phyloP scores from a whole-genome alignment of 1,140 invertebrate genomes.

The Pemphigus obesinymphae region DNA sequence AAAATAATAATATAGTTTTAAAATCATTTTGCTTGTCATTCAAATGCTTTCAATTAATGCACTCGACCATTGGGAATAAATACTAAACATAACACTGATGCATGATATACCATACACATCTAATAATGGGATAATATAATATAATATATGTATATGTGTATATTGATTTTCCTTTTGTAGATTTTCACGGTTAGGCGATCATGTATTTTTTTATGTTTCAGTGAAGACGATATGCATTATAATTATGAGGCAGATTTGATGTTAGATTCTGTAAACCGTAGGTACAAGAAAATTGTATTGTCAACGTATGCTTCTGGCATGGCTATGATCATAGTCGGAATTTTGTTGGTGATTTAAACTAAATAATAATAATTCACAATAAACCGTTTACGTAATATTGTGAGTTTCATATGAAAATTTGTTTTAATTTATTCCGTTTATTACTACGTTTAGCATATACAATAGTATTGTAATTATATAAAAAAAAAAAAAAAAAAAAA shows the following conservation, averaged over 20 bases:
- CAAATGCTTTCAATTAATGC: not conserved
- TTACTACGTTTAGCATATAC: too few relatives aligned
- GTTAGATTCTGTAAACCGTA: conserved; percentile 35
- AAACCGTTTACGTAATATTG: not conserved
- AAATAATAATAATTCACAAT: not conserved
- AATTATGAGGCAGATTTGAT: conserved; percentile 2
- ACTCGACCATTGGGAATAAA: not conserved
- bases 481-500: too few relatives aligned
- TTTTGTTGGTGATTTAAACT: conserved; percentile 15
- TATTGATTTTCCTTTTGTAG: too few relatives aligned
- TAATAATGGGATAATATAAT: not conserved
- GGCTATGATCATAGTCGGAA: conserved; percentile 1
- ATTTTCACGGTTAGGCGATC: not conserved
- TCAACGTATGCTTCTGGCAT: conserved; percentile 11
- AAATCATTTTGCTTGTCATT: not conserved
- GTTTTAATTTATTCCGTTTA: too few relatives aligned
- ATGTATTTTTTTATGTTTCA: conserved; percentile 17
- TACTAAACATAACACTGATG: not conserved
- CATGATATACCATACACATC: too few relatives aligned
- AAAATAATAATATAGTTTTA: too few relatives aligned
- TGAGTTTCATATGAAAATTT: too few relatives aligned
- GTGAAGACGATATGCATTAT: conserved; percentile 33
- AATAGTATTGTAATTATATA: too few relatives aligned
- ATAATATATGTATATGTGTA: too few relatives aligned
- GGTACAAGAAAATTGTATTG: conserved; percentile 32